Percentiles rank a stretch among this genome's conserved stretches.
These are phyloP conservation scores for Typhlomys cinereus DNA, from an alignment of 2,113 vertebrate species.

Conservation along the genomic window DNA sequence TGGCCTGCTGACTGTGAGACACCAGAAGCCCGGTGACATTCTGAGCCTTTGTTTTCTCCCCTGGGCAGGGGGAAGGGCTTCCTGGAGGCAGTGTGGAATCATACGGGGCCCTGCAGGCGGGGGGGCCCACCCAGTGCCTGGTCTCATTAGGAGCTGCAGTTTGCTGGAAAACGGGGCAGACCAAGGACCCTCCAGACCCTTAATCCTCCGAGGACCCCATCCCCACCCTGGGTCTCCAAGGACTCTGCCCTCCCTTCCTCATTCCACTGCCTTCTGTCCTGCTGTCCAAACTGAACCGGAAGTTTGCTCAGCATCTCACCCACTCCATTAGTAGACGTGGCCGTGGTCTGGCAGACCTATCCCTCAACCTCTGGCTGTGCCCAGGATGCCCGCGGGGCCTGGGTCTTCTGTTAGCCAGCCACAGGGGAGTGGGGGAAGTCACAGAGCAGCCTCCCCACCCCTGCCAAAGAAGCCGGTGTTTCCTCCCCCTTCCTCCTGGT, in stretches of 20 bases:
- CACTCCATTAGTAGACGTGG: not conserved
- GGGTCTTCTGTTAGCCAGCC: not conserved
- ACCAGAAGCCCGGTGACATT: not conserved
- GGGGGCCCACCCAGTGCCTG: not conserved
- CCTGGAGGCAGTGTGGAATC: not conserved
- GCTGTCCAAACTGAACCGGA: not conserved
- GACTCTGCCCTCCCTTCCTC: not conserved
- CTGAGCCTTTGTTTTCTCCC: not conserved
- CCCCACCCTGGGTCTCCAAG: too few relatives aligned
- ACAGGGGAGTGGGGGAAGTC: too few relatives aligned
- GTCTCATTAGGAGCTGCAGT: not conserved
- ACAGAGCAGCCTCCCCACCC: not conserved
- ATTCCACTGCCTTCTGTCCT: fast-evolving
- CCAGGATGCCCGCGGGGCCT: not conserved
- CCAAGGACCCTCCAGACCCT: not conserved
- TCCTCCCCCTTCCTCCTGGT: not conserved
- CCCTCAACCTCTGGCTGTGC: not conserved
- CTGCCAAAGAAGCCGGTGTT: not conserved
- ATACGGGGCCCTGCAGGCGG: not conserved
- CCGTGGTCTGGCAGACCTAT: not conserved
- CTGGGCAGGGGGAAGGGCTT: not conserved
- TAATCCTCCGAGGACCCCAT: not conserved
- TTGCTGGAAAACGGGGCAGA: not conserved
- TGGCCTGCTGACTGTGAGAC: not conserved
- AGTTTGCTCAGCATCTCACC: not conserved